Conservation (phyloP, 2,797 vertebrate genomes). For the Caiman crocodilus region DNA sequence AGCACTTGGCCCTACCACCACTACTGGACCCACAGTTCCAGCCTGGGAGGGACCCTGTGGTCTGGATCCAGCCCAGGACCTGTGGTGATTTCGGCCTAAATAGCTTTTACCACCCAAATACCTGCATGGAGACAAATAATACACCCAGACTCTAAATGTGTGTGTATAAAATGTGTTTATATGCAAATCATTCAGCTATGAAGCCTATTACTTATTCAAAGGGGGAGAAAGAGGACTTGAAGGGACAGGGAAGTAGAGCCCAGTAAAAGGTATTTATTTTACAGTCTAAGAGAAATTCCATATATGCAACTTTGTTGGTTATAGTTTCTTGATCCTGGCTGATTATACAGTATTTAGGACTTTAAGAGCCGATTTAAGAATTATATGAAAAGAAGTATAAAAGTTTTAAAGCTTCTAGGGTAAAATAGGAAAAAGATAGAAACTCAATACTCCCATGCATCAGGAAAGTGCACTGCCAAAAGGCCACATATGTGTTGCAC, state of each 20-base stretch:
- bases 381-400: background rate
- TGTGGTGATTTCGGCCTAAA: background rate
- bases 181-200: no score
- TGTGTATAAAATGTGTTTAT: background rate
- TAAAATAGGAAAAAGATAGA: slow-evolving; percentile 15
- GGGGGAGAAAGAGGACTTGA: background rate
- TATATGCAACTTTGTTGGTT: background rate
- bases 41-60: no score
- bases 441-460: slow-evolving; percentile 36
- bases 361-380: background rate
- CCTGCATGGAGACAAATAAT: background rate
- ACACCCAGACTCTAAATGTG: background rate
- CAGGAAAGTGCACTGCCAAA: slow-evolving; percentile 28
- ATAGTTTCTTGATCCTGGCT: background rate
- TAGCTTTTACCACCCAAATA: background rate
- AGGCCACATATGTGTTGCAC: slow-evolving; percentile 68
- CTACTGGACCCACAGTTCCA: no score
- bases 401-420: slow-evolving; percentile 27
- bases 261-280: background rate
- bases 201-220: background rate
- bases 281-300: background rate
- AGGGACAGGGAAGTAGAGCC: background rate
- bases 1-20: no score
- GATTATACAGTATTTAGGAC: background rate
- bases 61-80: no score